phyloP scores from a whole-genome alignment of 2,797 vertebrate genomes.

The Iguana delicatissima region DNA sequence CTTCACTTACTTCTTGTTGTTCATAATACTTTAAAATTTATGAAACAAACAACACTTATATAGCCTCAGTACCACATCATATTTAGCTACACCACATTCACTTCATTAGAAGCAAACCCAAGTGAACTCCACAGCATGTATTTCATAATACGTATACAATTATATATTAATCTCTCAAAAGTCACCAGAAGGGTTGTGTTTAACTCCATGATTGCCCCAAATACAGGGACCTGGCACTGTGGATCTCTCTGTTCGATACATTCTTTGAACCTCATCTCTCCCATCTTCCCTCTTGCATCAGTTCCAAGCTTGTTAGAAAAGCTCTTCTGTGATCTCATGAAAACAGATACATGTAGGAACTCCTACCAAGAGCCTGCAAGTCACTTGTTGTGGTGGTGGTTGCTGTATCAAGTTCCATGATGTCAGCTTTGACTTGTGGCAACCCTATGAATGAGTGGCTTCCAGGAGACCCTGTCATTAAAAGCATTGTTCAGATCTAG shows the following conservation, averaged over 20 bases:
- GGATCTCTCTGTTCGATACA: not conserved
- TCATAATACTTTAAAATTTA: not conserved
- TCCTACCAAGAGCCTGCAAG: too few relatives aligned
- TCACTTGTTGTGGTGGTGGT: too few relatives aligned
- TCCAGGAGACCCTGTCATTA: too few relatives aligned
- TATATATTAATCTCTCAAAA: not conserved
- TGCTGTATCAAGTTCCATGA: too few relatives aligned
- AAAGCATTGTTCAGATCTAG: too few relatives aligned
- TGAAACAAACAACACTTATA: constrained; percentile 9
- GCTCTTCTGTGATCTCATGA: too few relatives aligned
- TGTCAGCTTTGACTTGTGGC: too few relatives aligned
- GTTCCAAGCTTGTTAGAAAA: too few relatives aligned
- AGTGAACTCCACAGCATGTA: not conserved
- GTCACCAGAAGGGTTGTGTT: not conserved
- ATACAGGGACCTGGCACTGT: not conserved
- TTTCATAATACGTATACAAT: not conserved
- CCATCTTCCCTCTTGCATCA: not conserved
- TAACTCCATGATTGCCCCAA: not conserved
- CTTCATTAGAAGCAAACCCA: not conserved
- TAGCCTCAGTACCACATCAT: not conserved
- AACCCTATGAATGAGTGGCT: too few relatives aligned
- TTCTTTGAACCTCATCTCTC: not conserved
- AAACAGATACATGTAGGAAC: too few relatives aligned
- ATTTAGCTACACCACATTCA: too few relatives aligned
- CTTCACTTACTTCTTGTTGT: too few relatives aligned